Base-by-base conservation (phyloP, 64 coral and sea anemone genomes). In the Acropora tenuis region DNA sequence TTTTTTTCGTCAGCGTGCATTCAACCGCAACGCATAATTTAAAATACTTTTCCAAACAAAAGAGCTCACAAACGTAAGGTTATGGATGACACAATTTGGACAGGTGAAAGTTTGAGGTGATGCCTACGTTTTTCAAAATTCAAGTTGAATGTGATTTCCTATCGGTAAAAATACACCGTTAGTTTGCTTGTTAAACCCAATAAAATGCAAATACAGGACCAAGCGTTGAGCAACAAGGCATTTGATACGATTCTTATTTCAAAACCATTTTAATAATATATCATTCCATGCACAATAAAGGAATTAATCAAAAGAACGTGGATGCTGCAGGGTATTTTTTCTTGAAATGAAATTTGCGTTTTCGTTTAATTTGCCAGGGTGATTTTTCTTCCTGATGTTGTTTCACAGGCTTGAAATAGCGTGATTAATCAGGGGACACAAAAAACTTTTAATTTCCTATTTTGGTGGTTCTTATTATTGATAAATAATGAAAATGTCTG, bases 401-500 rank as follows among this genome's bases (percentile, higher is more conserved):
- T 83, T 45, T 18, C 5, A 30, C 47, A 45, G 58, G 9, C 68
- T 69, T 84, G 17, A 69, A 84, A 20, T 67, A 12, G 82, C 6
- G 20, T 84, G 43, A 84, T 71, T 40, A 72, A n/a, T 8, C 43
- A 49, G 44, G 48, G 18, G 9, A 71, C 15, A 84, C 82, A 7
- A 17, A 20, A 12, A 20, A 12, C 50, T 84, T 84, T 84, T 47
- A 5, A 68, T 84, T 69, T 45, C n/a, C 59, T 84, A 47, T 50
- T 58, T 46, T 48, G 67, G n/a, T 2, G 40, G 63, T 67, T 84
- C 71, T 84, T 2, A 10, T 18, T 47, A 12, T 30, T 84, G 18
- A 84, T 84, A 69, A 20, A 84, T 84, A 48, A 84, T 84, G 44
- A 8, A 69, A 42, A 69, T 84, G 17, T 20, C 12, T 48, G 6